Evolutionary conservation across 2,113 vertebrate genomes (phyloP).

Genomic region (Fregetta grallaria): DNA sequence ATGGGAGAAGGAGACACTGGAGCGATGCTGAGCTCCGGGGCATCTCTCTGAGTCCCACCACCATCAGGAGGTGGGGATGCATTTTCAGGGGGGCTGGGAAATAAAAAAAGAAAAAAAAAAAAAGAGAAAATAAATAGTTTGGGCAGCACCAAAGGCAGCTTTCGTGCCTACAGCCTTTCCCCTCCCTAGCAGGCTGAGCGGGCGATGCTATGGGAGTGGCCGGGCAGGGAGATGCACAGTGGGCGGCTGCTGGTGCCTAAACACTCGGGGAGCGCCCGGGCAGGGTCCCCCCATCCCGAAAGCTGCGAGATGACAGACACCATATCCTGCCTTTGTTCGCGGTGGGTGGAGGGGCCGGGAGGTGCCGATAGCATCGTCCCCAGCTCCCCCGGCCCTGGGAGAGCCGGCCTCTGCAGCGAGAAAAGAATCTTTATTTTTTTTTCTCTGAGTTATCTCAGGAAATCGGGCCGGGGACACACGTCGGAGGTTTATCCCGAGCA

Average conservation of each 20-base stretch:
- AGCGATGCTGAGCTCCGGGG: neutral
- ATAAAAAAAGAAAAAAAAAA: no score
- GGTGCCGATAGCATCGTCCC: neutral
- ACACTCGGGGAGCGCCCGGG: neutral
- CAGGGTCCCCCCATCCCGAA: neutral
- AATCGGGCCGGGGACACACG: fast-evolving
- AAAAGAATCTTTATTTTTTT: neutral
- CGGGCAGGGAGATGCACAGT: neutral
- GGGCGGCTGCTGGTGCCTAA: neutral
- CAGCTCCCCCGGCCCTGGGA: neutral
- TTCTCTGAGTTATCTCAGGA: neutral
- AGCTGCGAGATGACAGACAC: neutral
- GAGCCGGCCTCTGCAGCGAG: neutral
- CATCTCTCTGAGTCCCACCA: neutral
- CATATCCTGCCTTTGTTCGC: neutral
- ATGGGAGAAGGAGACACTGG: neutral
- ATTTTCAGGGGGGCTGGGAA: neutral
- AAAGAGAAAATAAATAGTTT: neutral
- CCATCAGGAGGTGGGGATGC: neutral
- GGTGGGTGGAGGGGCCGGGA: neutral
- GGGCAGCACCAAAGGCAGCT: neutral
- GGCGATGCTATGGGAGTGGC: no score
- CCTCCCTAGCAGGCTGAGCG: neutral
- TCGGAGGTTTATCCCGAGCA: neutral
- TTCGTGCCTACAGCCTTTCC: neutral